phyloP scores from a whole-genome alignment of 1,140 invertebrate species.

The Cheumatopsyche charites region DNA sequence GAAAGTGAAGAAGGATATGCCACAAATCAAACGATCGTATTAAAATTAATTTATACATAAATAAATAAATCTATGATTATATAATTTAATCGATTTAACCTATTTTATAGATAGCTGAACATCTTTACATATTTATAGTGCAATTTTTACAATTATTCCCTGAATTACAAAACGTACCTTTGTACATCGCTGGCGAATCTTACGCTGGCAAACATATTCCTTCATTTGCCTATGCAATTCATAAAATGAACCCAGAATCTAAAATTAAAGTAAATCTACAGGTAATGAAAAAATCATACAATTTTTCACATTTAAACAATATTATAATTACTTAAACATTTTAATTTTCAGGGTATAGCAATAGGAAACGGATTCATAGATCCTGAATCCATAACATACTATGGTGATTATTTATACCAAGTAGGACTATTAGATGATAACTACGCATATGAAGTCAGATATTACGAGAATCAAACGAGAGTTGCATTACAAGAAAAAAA shows the following conservation, averaged over 20 bases:
- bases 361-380: conserved; percentile 87
- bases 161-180: conserved; percentile 68
- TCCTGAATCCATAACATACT: conserved; percentile 76
- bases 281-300: no score
- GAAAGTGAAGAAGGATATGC: conserved; percentile 67
- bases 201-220: conserved; percentile 86
- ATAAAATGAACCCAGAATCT: conserved; percentile 67
- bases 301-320: no score
- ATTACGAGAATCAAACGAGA: conserved; percentile 52
- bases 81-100: no score
- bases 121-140: conserved; percentile 68
- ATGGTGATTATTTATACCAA: conserved; percentile 77
- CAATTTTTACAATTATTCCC: conserved; percentile 80
- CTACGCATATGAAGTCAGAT: conserved; percentile 55
- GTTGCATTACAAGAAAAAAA: conserved; percentile 60
- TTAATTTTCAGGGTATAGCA: conserved; percentile 69
- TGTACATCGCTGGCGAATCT: conserved; percentile 83
- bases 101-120: conserved; percentile 63
- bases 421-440: conserved; percentile 74
- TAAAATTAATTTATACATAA: no score
- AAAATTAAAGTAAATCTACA: conserved; percentile 69
- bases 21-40: conserved; percentile 67
- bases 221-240: conserved; percentile 75
- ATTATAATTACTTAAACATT: no score
- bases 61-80: no score